Base-by-base conservation (phyloP, 2,888 invertebrate species). In the Microplitis manilae region DNA sequence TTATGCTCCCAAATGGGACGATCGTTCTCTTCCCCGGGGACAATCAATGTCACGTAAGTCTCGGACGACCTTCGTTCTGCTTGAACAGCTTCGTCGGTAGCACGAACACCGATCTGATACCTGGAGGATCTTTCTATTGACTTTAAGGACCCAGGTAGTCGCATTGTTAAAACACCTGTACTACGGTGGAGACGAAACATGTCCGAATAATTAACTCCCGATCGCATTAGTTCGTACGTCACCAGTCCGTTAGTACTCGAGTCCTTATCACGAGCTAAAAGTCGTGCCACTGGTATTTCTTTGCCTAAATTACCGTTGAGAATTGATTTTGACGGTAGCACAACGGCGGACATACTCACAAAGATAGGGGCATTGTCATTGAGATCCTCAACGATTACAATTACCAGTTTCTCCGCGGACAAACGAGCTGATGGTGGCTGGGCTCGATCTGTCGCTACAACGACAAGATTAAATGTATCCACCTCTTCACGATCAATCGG, bases 341-440 rank as follows among this genome's bases (percentile, higher is more conserved):
- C 93, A 0, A 96, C 97, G 0, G 97, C 96, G 85, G 96, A 96
- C 96, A 97, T 96, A 68, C 96, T 97, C 1, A 96, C 95, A 88
- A 97, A 97, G 20, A 95, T 92, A 0, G 98, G 98, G 6, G 96
- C 95, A 89, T 97, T 97, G 89, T 98, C 98, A 89, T 98, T 98
- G 79, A 97, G 94, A 89, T 98, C 97, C 89, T 97, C 96, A 6
- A 98, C 96, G 79, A 97, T 96, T 60, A 98, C 96, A 5, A 96
- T 96, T 1, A 98, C 96, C 77, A 96, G 91, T 90, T 98, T 98
- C 87, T 97, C 97, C 0, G 97, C 96, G 2, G 96, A 96, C 64
- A 96, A 91, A 80, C 96, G 92, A 1, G 92, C 90, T 5, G 94
- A 92, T 9, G 92, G 92, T 1, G 95, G 95, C 81, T 94, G 92